phyloP scores from a whole-genome alignment of 1,140 invertebrate species.

The Lordiphosa collinella region DNA sequence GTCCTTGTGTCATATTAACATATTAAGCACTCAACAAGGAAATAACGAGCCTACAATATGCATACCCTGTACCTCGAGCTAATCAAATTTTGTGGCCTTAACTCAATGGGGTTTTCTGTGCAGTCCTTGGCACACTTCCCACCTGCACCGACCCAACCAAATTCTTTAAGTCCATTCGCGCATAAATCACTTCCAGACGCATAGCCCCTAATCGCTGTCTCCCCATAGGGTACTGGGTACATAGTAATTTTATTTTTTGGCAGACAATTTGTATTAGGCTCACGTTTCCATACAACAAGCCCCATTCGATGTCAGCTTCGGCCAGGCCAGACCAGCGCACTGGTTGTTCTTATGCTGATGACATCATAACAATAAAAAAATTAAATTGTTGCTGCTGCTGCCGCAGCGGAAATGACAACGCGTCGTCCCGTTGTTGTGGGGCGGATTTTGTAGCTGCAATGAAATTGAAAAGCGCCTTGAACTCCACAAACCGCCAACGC shows the following conservation, averaged over 20 bases:
- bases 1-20: conserved; percentile 16
- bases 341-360: conserved; percentile 41
- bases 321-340: no score
- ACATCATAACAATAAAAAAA: conserved; percentile 53
- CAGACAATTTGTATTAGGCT: conserved; percentile 36
- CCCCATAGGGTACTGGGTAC: no score
- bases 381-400: conserved; percentile 50
- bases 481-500: conserved; percentile 7
- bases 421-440: conserved; percentile 19
- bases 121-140: no score
- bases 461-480: conserved; percentile 41
- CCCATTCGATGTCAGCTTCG: no score
- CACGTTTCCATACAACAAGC: conserved; percentile 16
- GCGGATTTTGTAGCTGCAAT: conserved; percentile 23
- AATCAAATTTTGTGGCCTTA: neutral
- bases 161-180: conserved; percentile 5
- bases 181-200: conserved; percentile 26
- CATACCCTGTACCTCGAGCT: neutral
- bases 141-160: conserved; percentile 20
- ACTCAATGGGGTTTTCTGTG: no score
- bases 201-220: no score
- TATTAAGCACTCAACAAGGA: conserved; percentile 15
- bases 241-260: no score
- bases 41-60: conserved; percentile 11
- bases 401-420: conserved; percentile 42